These are phyloP conservation scores for Drosophila gunungcola DNA, from an alignment of 1,140 invertebrate species.

Conservation along the genomic window DNA sequence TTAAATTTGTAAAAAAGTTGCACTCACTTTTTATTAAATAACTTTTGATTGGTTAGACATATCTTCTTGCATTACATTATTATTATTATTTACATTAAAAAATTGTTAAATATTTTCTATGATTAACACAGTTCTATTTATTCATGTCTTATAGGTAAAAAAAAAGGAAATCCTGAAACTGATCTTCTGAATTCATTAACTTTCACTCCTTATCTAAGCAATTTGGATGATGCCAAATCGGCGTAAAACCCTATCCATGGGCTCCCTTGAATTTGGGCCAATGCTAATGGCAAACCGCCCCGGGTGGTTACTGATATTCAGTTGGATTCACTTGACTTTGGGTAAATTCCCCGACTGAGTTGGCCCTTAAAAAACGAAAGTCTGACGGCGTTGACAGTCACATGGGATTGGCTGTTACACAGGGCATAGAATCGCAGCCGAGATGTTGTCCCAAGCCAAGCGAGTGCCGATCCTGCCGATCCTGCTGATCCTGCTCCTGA, in stretches of 20 bases:
- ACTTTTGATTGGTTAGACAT: no score
- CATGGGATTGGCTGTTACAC: not conserved
- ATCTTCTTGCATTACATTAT: no score
- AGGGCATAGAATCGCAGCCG: not conserved
- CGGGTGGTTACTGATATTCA: not conserved
- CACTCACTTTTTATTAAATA: no score
- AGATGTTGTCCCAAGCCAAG: conserved; percentile 2
- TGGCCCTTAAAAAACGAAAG: conserved; percentile 32
- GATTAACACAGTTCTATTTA: no score
- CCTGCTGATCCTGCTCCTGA: not conserved
- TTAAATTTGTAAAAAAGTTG: no score
- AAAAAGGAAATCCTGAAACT: no score
- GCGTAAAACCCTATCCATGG: not conserved
- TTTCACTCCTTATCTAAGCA: not conserved
- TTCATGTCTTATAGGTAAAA: no score
- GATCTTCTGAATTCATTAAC: not conserved
- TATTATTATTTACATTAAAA: no score
- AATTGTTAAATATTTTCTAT: no score
- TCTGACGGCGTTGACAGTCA: not conserved
- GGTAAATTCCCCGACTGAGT: conserved; percentile 5
- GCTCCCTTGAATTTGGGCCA: not conserved
- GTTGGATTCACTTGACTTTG: not conserved
- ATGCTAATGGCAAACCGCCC: conserved; percentile 1
- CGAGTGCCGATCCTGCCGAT: not conserved
- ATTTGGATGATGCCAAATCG: not conserved